Percentiles rank a stretch among this genome's conserved stretches.
These are phyloP conservation scores for Hycleus cichorii DNA, from an alignment of 1,140 invertebrate species.

Conservation along the genomic window DNA sequence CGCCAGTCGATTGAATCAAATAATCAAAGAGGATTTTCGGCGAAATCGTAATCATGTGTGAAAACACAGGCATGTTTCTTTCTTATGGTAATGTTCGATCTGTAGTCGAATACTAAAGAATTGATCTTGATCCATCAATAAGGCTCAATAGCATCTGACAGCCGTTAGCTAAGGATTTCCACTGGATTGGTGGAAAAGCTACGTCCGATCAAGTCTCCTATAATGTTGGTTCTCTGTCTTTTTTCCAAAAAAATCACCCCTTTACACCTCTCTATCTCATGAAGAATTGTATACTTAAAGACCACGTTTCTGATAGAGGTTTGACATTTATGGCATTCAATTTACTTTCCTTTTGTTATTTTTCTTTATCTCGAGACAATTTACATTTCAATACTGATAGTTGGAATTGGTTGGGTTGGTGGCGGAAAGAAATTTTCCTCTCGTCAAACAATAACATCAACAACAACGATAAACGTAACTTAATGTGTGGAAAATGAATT, in stretches of 20 bases:
- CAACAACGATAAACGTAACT: too few relatives aligned
- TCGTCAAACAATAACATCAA: too few relatives aligned
- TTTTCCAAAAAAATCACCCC: conserved; percentile 15
- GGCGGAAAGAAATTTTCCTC: too few relatives aligned
- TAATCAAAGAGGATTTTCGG: too few relatives aligned
- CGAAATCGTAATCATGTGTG: conserved; percentile 15
- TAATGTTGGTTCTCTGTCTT: conserved; percentile 17
- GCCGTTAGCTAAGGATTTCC: conserved; percentile 22
- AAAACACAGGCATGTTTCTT: conserved; percentile 18
- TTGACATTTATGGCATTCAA: conserved; percentile 26
- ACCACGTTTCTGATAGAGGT: conserved; percentile 17
- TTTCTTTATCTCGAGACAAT: not conserved
- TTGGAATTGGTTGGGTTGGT: too few relatives aligned
- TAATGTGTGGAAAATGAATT: conserved; percentile 1
- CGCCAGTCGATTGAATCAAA: too few relatives aligned
- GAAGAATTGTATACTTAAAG: too few relatives aligned
- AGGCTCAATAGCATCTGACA: conserved; percentile 24
- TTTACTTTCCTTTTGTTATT: conserved; percentile 26
- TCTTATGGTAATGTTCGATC: conserved; percentile 24
- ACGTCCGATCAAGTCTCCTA: conserved; percentile 20
- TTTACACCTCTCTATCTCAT: not conserved
- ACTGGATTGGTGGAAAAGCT: conserved; percentile 25
- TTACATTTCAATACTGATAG: too few relatives aligned
- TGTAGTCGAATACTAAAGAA: conserved; percentile 10
- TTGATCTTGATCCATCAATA: conserved; percentile 26